Base-by-base conservation (phyloP, 2,797 vertebrate genomes). In the Alca torda region DNA sequence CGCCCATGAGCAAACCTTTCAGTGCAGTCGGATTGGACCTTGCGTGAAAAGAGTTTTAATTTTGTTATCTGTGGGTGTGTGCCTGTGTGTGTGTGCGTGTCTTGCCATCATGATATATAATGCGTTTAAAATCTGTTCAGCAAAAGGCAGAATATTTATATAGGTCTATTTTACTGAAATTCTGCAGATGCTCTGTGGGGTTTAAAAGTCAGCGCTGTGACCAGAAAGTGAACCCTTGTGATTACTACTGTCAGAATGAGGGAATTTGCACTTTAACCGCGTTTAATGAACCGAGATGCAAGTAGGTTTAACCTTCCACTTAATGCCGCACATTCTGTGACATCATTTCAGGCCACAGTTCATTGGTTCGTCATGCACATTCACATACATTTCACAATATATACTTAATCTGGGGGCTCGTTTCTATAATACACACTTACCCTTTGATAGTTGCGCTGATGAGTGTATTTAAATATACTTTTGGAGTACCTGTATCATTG, bases 241-340 rank as follows among this genome's bases (percentile, higher is more conserved):
- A 99, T 99, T 99, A 99, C 99, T 99, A 99, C 99, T 99, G 99
- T 99, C 99, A 99, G 99, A 99, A 99, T 99, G 99, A 99, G 98
- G 99, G 99, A 99, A 99, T 99, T 99, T 99, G 99, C 99, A 99
- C 99, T 98, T 99, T 99, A 99, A 99, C 99, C 98, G 98, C 99
- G 98, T 98, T 99, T 99, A 99, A 99, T 99, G 99, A 99, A 99
- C 99, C 99, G 90, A 99, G 98, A 99, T 99, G 99, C 99, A 99
- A 99, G 99, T 99, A 99, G 99, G 99, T 99, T 99, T 98, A 98
- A 98, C 98, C 98, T 98, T 98, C 98, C 98, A 98, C 98, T 98
- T 98, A 98, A 98, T 68, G 89, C 98, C 98, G 97, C 95, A 65
- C 98, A 98, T 98, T 94, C 86, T 98, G 97, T 98, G 98, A 98